A percentile compares a stretch with the other conserved stretches of the same genome.
Evolutionary conservation across 2,888 invertebrate species (phyloP).

Genomic region (Sphaerophoria rueppellii): DNA sequence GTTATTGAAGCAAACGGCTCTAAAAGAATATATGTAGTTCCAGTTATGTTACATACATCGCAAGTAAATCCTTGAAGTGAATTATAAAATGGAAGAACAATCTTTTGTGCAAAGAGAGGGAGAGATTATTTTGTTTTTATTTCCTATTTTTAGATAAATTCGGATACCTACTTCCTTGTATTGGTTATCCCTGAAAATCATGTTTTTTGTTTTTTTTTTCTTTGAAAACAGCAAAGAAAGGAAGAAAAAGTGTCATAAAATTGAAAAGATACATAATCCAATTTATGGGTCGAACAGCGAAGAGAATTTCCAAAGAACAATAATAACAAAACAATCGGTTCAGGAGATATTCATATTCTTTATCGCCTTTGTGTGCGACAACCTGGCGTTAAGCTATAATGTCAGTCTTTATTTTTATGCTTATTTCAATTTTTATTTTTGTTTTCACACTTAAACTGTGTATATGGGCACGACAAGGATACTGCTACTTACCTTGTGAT

Average conservation of each 20-base stretch:
- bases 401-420: too few relatives aligned
- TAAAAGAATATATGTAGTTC: background rate
- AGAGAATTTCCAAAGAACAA: background rate
- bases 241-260: constrained; percentile 19
- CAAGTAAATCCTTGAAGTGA: background rate
- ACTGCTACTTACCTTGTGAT: too few relatives aligned
- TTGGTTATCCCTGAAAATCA: background rate
- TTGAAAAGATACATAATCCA: constrained; percentile 6
- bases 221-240: too few relatives aligned
- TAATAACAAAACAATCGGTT: background rate
- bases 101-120: background rate
- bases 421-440: too few relatives aligned
- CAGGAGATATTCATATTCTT: background rate
- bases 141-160: too few relatives aligned
- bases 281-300: constrained; percentile 3
- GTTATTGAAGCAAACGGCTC: too few relatives aligned
- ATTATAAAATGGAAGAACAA: constrained; percentile 7
- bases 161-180: too few relatives aligned
- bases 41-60: constrained; percentile 4
- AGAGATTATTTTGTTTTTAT: background rate
- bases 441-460: too few relatives aligned
- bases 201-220: too few relatives aligned
- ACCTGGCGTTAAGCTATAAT: too few relatives aligned
- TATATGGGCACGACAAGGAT: too few relatives aligned
- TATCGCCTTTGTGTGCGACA: too few relatives aligned